These are phyloP conservation scores for Lagria hirta DNA, from an alignment of 2,888 invertebrate species.

Conservation along the genomic window DNA sequence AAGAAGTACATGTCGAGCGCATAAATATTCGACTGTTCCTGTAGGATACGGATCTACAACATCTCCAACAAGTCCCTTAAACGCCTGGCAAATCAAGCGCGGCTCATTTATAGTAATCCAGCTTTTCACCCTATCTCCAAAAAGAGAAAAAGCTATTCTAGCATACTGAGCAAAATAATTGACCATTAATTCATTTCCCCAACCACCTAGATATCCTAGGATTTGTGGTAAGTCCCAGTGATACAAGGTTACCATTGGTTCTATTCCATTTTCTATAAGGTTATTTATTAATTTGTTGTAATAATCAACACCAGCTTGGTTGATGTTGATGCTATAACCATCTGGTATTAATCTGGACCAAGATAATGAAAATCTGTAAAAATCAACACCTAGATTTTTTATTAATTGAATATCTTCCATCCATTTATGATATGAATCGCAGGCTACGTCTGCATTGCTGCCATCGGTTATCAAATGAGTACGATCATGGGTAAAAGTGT, in stretches of 20 bases:
- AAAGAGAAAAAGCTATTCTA: slow-evolving; percentile 57
- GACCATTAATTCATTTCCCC: slow-evolving; percentile 61
- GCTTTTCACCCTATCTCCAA: slow-evolving; percentile 59
- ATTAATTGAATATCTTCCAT: slow-evolving; percentile 62
- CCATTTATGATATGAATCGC: slow-evolving; percentile 66
- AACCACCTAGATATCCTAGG: slow-evolving; percentile 59
- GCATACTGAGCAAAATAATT: slow-evolving; percentile 66
- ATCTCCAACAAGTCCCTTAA: slow-evolving; percentile 54
- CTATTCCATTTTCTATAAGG: slow-evolving; percentile 59
- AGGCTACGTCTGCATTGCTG: slow-evolving; percentile 63
- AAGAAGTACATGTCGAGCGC: slow-evolving; percentile 64
- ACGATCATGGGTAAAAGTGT: slow-evolving; percentile 13
- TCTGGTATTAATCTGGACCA: slow-evolving; percentile 55
- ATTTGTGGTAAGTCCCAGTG: slow-evolving; percentile 41
- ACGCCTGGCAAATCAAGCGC: slow-evolving; percentile 51
- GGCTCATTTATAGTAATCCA: slow-evolving; percentile 71
- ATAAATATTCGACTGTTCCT: slow-evolving; percentile 65
- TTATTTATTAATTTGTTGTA: slow-evolving; percentile 74
- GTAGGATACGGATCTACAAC: slow-evolving; percentile 58
- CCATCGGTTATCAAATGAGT: slow-evolving; percentile 56
- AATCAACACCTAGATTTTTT: slow-evolving; percentile 57
- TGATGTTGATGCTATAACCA: slow-evolving; percentile 64
- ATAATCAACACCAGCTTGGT: slow-evolving; percentile 68
- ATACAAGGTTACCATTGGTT: slow-evolving; percentile 25
- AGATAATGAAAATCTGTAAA: slow-evolving; percentile 52